A percentile compares a stretch with the other conserved stretches of the same genome.
Evolutionary conservation across 2,113 vertebrate genomes (phyloP).

Genomic region (Heloderma charlesbogerti): DNA sequence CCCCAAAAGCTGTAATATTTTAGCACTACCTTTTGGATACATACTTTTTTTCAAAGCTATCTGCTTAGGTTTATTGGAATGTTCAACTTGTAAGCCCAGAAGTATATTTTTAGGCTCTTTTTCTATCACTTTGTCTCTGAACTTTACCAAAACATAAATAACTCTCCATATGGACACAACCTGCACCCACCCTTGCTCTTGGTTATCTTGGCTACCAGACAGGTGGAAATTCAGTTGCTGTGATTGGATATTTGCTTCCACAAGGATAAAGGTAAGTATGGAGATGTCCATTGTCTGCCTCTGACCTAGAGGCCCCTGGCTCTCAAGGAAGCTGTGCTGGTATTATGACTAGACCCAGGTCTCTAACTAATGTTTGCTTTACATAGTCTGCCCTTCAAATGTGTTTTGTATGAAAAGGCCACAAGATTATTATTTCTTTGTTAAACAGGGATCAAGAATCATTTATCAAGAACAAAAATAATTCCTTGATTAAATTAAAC

Average conservation of each 20-base stretch:
- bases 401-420: background rate
- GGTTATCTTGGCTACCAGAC: background rate
- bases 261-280: background rate
- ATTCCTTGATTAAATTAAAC: too few species aligned
- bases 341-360: background rate
- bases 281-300: background rate
- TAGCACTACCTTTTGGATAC: background rate
- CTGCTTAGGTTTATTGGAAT: background rate
- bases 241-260: background rate
- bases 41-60: background rate
- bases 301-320: too few species aligned
- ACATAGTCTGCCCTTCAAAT: background rate
- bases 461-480: too few species aligned
- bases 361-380: background rate
- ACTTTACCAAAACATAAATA: too few species aligned
- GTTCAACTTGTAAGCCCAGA: background rate
- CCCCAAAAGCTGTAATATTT: background rate
- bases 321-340: background rate
- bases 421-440: too few species aligned
- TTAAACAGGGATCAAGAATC: too few species aligned
- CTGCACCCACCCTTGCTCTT: background rate
- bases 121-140: background rate
- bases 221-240: background rate
- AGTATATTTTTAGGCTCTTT: background rate
- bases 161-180: background rate